phyloP scores from a whole-genome alignment of 2,888 invertebrate genomes.

The Hemicrepidius hirtus region DNA sequence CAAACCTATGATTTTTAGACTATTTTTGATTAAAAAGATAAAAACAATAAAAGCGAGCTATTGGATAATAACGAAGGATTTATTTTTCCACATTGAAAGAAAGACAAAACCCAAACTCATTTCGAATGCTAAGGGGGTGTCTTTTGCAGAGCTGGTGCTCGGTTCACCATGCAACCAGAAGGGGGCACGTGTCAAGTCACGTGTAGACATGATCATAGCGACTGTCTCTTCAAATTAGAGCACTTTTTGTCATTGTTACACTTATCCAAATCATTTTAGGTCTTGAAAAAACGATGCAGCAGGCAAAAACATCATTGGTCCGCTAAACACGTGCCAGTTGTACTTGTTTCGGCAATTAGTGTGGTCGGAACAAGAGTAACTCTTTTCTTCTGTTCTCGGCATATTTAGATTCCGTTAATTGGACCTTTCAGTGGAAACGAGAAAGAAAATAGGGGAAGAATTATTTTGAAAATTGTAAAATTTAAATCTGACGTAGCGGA shows the following conservation, averaged over 20 bases:
- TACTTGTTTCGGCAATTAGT: conserved; percentile 56
- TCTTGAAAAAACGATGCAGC: background rate
- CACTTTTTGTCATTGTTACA: conserved; percentile 55
- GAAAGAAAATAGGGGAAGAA: background rate
- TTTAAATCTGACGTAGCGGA: background rate
- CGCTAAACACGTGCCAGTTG: conserved; percentile 53
- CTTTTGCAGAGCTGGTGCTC: conserved; percentile 27
- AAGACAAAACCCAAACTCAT: background rate
- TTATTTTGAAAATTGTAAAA: conserved; percentile 19
- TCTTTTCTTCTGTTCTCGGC: conserved; percentile 17
- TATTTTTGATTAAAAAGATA: too few species aligned
- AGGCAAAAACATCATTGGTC: conserved; percentile 32
- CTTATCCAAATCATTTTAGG: conserved; percentile 28
- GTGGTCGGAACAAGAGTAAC: conserved; percentile 47
- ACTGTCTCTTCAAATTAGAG: conserved; percentile 53
- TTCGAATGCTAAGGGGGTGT: conserved; percentile 21
- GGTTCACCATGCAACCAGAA: conserved; percentile 42
- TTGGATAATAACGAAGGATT: too few species aligned
- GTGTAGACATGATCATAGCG: conserved; percentile 51
- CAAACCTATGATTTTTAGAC: too few species aligned
- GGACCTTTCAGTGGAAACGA: conserved; percentile 12
- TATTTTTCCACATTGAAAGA: background rate
- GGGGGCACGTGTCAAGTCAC: conserved; percentile 51
- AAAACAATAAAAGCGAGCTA: too few species aligned
- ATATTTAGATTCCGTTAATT: conserved; percentile 38